phyloP scores from a whole-genome alignment of 2,797 vertebrate species.

The Notoglanidium macrostoma region DNA sequence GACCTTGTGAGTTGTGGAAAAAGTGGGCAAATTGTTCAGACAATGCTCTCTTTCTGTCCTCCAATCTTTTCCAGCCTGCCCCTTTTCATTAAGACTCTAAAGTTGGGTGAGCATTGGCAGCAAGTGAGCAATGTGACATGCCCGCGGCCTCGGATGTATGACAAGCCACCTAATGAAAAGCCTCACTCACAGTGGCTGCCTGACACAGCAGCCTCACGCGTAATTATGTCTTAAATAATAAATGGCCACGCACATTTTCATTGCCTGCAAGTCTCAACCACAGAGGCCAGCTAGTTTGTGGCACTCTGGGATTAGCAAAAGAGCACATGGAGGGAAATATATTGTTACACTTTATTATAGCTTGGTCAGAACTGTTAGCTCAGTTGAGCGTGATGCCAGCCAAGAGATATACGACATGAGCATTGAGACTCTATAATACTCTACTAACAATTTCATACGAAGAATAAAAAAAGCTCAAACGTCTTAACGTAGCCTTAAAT shows the following conservation, averaged over 20 bases:
- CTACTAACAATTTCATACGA: not conserved
- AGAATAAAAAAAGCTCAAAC: not conserved
- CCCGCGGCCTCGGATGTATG: constrained; percentile 64
- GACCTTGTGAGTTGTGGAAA: constrained; percentile 24
- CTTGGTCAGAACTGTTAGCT: not conserved
- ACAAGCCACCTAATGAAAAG: constrained; percentile 78
- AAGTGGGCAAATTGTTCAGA: constrained; percentile 34
- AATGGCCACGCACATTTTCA: constrained; percentile 69
- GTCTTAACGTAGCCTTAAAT: not conserved
- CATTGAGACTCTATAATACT: not conserved
- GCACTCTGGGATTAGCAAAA: constrained; percentile 52
- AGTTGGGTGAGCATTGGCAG: constrained; percentile 45
- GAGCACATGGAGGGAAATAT: constrained; percentile 5
- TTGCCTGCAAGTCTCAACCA: constrained; percentile 51
- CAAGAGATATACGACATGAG: not conserved
- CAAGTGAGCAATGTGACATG: constrained; percentile 45
- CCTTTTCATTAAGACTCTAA: constrained; percentile 54
- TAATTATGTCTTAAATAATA: constrained; percentile 82
- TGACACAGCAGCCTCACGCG: constrained; percentile 72
- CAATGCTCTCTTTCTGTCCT: constrained; percentile 39
- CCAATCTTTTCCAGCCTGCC: constrained; percentile 35
- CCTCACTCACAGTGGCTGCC: constrained; percentile 74
- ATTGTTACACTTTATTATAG: not conserved
- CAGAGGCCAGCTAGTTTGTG: constrained; percentile 54
- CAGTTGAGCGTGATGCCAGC: not conserved